Evolutionary conservation across 2,888 invertebrate species (phyloP).

Genomic region (Melanostoma scalare): DNA sequence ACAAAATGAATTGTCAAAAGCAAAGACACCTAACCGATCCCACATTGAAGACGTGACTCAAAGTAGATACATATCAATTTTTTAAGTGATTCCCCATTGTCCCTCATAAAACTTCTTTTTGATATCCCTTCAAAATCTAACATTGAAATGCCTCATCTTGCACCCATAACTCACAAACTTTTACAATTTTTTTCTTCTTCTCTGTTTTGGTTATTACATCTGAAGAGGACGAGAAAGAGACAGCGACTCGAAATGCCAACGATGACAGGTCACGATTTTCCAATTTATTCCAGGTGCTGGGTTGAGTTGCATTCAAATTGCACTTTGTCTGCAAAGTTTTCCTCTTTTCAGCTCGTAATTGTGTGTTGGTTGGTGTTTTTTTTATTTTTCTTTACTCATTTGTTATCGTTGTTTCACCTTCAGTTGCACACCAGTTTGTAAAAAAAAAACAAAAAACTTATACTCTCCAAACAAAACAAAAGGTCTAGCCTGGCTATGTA

Average conservation of each 20-base stretch:
- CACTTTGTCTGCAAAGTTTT: conserved; percentile 65
- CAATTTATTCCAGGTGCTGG: conserved; percentile 68
- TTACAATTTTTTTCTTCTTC: not conserved
- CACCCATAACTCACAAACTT: conserved; percentile 11
- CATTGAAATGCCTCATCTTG: conserved; percentile 33
- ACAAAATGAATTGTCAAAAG: too few species aligned
- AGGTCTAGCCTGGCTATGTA: conserved; percentile 30
- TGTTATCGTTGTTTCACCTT: conserved; percentile 45
- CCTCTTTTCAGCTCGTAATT: conserved; percentile 9
- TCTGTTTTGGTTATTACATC: not conserved
- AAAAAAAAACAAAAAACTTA: too few species aligned
- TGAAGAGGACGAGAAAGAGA: not conserved
- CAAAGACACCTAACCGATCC: too few species aligned
- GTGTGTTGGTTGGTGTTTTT: not conserved
- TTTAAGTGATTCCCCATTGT: not conserved
- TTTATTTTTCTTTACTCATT: conserved; percentile 14
- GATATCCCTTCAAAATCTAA: conserved; percentile 34
- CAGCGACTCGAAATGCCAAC: conserved; percentile 37
- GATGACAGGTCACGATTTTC: conserved; percentile 70
- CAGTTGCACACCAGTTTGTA: conserved; percentile 11
- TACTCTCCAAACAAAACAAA: conserved; percentile 53
- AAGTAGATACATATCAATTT: not conserved
- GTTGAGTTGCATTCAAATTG: conserved; percentile 65
- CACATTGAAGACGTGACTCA: too few species aligned
- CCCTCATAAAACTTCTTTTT: not conserved